Evolutionary conservation across 2,113 vertebrate species (phyloP), one percentile per base, ranked within the genome.

Genomic region (Takifugu bimaculatus): DNA sequence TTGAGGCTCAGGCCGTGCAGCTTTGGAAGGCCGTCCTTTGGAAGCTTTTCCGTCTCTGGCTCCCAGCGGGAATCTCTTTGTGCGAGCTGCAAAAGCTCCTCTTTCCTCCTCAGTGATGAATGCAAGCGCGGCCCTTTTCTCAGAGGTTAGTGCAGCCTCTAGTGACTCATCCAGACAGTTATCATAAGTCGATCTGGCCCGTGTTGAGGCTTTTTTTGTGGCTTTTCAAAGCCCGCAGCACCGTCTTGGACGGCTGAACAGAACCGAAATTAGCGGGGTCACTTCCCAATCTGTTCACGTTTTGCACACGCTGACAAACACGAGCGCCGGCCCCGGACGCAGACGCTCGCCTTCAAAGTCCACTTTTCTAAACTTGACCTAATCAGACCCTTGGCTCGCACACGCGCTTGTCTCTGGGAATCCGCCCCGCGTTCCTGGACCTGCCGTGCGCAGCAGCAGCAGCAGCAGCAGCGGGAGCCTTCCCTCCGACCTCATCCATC

Each of bases 21-120:
- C 66, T 72, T n/a, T 63, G 67, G 65, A 79, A 53, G 64, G 67
- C 57, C 54, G 57, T 66, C 54, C 61, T 29, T 28, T 26, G 51
- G 60, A 35, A 54, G 71, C 78, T 76, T 83, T 81, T 71, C 79
- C 56, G 50, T 76, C 56, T 63, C 55, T 53, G 28, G 28, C 64
- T 70, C 55, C n/a, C 9, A 28, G 13, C 20, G 51, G 50, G 57
- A 26, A 42, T 61, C 70, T 75, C 68, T 84, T 85, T 85, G 76
- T 81, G 47, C 43, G 45, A 68, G 80, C 85, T 76, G 73, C 68
- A 50, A 68, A 77, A 26, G 57, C 73, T 72, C 79, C 85, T 89
- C 68, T 73, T 52, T n/a, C 55, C 49, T 63, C 57, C 55, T 60
- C 7, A n/a, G 63, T 60, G 72, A 83, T 85, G 72, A 81, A 84